phyloP scores from a whole-genome alignment of 1,140 invertebrate species.

The Drosophila simulans region DNA sequence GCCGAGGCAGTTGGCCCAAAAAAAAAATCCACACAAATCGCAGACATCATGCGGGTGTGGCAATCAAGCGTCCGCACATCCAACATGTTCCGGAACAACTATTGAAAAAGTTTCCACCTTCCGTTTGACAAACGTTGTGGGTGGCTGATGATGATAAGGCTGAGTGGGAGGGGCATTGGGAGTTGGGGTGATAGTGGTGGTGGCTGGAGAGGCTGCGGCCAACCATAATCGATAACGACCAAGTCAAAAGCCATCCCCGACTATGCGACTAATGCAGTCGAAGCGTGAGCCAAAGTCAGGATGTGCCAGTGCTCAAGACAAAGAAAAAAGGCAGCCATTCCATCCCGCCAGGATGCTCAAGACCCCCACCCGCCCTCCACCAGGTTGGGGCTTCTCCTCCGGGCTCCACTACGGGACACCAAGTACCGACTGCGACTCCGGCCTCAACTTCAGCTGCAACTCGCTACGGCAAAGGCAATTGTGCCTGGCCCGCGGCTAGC shows the following conservation, averaged over 20 bases:
- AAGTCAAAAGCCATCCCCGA: conserved; percentile 35
- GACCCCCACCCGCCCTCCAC: neutral
- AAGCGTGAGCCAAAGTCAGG: conserved; percentile 22
- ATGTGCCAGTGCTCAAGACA: conserved; percentile 21
- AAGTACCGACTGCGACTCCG: conserved; percentile 7
- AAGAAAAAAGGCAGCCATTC: conserved; percentile 15
- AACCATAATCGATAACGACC: conserved; percentile 67
- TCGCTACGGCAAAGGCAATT: conserved; percentile 39
- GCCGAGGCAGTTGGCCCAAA: conserved; percentile 27
- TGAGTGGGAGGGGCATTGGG: no score
- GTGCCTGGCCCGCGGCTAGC: conserved; percentile 56
- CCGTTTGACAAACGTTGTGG: conserved; percentile 19
- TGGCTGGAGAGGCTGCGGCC: conserved; percentile 36
- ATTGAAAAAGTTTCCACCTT: conserved; percentile 65
- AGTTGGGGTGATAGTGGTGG: neutral
- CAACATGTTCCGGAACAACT: conserved; percentile 54
- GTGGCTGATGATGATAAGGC: neutral
- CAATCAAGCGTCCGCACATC: conserved; percentile 66
- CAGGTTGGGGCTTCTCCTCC: neutral
- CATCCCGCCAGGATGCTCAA: conserved; percentile 3
- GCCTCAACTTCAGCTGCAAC: conserved; percentile 14
- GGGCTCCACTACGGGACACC: conserved; percentile 15
- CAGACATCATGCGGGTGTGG: conserved; percentile 42
- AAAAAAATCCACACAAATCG: conserved; percentile 33
- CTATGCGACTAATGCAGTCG: conserved; percentile 48